Evolutionary conservation across 1,140 invertebrate species (phyloP).

Genomic region (Heliconius congener): DNA sequence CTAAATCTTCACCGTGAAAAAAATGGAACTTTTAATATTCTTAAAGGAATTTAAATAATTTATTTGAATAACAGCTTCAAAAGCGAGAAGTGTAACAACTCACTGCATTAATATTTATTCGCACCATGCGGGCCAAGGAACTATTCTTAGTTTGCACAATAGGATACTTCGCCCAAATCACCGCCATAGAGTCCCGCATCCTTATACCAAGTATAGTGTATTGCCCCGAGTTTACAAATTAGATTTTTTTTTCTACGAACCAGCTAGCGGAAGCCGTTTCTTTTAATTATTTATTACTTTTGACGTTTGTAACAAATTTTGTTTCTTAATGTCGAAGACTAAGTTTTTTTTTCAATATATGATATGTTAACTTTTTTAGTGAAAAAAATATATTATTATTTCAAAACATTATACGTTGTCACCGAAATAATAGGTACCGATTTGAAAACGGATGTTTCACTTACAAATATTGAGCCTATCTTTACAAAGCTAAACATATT

Average conservation of each 20-base stretch:
- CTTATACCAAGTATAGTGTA: conserved; percentile 38
- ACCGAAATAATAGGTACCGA: neutral
- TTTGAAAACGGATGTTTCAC: neutral
- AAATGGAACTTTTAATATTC: neutral
- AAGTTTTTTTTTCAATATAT: neutral
- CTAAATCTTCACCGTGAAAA: too few relatives aligned
- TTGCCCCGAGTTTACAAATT: conserved; percentile 42
- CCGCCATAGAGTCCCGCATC: conserved; percentile 71
- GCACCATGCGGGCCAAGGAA: conserved; percentile 70
- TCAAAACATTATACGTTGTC: neutral
- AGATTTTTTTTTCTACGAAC: conserved; percentile 47
- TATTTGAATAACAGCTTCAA: conserved; percentile 16
- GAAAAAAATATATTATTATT: too few relatives aligned
- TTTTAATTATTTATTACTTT: conserved; percentile 22
- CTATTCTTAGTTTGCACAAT: conserved; percentile 72
- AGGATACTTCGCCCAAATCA: conserved; percentile 74
- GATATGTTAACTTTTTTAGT: neutral
- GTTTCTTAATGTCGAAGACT: neutral
- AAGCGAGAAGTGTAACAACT: conserved; percentile 9
- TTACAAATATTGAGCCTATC: conserved; percentile 17
- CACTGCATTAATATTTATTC: conserved; percentile 65
- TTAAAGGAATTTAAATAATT: neutral
- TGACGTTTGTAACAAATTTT: neutral
- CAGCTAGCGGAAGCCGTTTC: conserved; percentile 41
- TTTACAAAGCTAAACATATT: conserved; percentile 14